Conservation (phyloP, 2,888 invertebrate species). For the Dasysyrphus tricinctus region DNA sequence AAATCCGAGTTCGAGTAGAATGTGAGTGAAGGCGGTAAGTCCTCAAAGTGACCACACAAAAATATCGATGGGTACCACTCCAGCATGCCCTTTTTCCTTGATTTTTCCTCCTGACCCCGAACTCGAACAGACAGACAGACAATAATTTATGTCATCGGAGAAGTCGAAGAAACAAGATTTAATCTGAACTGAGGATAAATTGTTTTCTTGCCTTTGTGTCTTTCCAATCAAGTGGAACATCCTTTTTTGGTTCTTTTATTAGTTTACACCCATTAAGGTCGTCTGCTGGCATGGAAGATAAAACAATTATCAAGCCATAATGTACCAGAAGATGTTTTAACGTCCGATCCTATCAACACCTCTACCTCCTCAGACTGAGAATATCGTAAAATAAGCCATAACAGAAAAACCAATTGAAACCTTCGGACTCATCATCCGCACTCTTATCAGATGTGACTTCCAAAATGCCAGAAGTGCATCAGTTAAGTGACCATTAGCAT, state of each 20-base stretch:
- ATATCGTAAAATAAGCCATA: constrained; percentile 27
- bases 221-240: constrained; percentile 70
- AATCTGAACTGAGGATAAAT: constrained; percentile 55
- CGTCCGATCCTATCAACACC: constrained; percentile 59
- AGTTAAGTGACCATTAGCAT: constrained; percentile 44
- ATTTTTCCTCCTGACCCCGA: constrained; percentile 20
- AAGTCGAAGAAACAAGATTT: constrained; percentile 61
- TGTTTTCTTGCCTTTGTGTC: constrained; percentile 40
- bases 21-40: constrained; percentile 38
- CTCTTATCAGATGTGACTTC: constrained; percentile 57
- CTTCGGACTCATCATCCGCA: constrained; percentile 9
- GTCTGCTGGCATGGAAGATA: constrained; percentile 57
- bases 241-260: constrained; percentile 70
- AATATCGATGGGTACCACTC: constrained; percentile 37
- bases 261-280: constrained; percentile 69
- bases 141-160: constrained; percentile 67
- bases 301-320: constrained; percentile 61
- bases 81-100: constrained; percentile 3
- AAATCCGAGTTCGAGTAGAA: constrained; percentile 24
- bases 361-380: neutral
- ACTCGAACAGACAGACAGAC: constrained; percentile 10
- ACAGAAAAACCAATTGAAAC: constrained; percentile 35
- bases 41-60: constrained; percentile 70
- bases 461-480: constrained; percentile 34
- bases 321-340: constrained; percentile 37